Evolutionary conservation across 2,113 vertebrate species (phyloP), one percentile per base, ranked within the genome.

Genomic region (Planiliza haematocheilus): DNA sequence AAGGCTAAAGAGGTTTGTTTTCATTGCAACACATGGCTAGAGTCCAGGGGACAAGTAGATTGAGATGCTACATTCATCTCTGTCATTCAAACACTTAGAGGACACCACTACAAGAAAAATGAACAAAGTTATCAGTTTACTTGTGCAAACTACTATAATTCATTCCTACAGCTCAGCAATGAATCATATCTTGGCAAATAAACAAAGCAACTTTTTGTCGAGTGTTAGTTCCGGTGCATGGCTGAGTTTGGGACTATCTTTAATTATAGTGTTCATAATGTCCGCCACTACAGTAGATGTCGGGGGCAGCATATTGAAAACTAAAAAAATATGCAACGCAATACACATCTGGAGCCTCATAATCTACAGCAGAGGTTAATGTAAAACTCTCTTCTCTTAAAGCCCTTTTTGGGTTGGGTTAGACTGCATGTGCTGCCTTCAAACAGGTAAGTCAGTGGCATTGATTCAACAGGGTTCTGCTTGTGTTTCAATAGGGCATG

Each of bases 1-100:
- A n/a, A n/a, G n/a, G n/a, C 16, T 14, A 11, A 30, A 30, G 24
- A 70, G 57, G 17, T 62, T 71, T 71, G 14, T 42, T 49, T 62
- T 12, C 24, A 60, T 61, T 43, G 24, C 66, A 37, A 50, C 20
- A 24, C 14, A 24, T 30, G 24, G 24, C 17, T 13, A 8, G 5
- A 37, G 42, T 41, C 18, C 24, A 30, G 24, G 24, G 24, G 24
- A 30, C 24, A 30, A 30, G 5, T 30, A 30, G 24, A n/a, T n/a
- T n/a, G n/a, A 30, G 24, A 3, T 30, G 24, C 24, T 30, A 30
- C 2, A 30, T 30, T 2, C 5, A 30, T 30, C 24, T 30, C 5
- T 42, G 21, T 56, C 10, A 42, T 12, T 21, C 7, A 63, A 58
- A 51, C 45, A 61, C 42, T 49, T 20, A 37, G 8, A 21, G 38